phyloP scores from a whole-genome alignment of 2,888 invertebrate species.

The Meteorus cinctellus region DNA sequence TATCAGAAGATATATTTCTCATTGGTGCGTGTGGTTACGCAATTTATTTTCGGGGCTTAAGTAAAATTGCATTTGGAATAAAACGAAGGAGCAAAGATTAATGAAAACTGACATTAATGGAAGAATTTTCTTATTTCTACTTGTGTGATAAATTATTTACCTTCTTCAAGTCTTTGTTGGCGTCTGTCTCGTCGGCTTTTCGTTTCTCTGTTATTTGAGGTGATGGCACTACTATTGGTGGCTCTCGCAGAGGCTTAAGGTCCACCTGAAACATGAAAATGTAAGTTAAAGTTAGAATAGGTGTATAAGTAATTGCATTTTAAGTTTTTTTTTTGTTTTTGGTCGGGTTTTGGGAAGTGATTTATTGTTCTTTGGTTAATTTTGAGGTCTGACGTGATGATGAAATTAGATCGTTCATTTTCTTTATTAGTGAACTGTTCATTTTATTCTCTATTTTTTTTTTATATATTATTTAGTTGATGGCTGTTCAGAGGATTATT shows the following conservation, averaged over 20 bases:
- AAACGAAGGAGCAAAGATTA: neutral
- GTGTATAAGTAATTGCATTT: no score
- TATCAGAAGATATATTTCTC: neutral
- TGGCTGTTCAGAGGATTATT: no score
- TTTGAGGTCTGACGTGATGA: no score
- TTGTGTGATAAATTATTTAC: conserved; percentile 74
- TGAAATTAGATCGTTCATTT: neutral
- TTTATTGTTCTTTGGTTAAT: no score
- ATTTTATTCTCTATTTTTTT: neutral
- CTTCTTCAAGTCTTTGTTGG: conserved; percentile 90
- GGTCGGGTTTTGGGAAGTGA: no score
- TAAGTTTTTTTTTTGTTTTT: no score
- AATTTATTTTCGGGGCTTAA: neutral
- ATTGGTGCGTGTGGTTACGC: neutral
- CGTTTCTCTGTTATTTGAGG: conserved; percentile 81
- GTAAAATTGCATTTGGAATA: no score
- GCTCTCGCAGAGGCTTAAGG: conserved; percentile 69
- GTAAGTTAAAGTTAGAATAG: conserved; percentile 10
- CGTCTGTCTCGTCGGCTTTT: conserved; percentile 87
- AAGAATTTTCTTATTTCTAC: neutral
- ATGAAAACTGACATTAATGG: conserved; percentile 1
- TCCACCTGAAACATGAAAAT: conserved; percentile 66
- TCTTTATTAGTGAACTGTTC: neutral
- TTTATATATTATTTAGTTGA: neutral
- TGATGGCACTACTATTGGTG: conserved; percentile 67